These are phyloP conservation scores for Parascotia fuliginaria DNA, from an alignment of 2,888 invertebrate genomes.

Conservation along the genomic window DNA sequence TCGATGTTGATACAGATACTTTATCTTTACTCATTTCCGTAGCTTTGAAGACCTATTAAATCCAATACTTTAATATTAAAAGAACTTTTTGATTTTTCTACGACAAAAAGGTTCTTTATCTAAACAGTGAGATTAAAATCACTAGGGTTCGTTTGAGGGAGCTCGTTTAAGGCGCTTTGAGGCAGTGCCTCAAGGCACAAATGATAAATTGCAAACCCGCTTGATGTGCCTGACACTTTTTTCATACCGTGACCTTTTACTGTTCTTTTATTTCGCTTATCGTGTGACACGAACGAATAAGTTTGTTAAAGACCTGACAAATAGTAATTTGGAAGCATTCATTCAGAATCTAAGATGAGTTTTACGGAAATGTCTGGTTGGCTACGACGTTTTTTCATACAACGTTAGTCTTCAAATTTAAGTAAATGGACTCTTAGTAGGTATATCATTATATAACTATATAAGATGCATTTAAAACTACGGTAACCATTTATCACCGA, in stretches of 20 bases:
- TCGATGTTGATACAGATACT: constrained; percentile 26
- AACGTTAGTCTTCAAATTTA: too few species aligned
- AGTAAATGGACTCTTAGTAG: too few species aligned
- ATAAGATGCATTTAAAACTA: too few species aligned
- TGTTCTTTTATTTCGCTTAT: constrained; percentile 70
- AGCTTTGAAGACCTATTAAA: constrained; percentile 45
- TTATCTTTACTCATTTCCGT: constrained; percentile 32
- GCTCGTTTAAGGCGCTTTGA: constrained; percentile 67
- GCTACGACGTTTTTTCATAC: not conserved
- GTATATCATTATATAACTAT: too few species aligned
- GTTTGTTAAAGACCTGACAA: constrained; percentile 64
- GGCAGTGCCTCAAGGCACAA: constrained; percentile 59
- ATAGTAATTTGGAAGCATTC: constrained; percentile 48
- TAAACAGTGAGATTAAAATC: constrained; percentile 75
- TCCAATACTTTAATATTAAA: constrained; percentile 55
- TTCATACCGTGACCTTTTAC: constrained; percentile 62
- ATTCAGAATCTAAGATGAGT: constrained; percentile 22
- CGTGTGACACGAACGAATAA: constrained; percentile 65
- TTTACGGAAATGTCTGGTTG: constrained; percentile 9
- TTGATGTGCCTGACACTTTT: constrained; percentile 72
- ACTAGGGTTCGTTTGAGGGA: constrained; percentile 62
- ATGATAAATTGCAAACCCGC: constrained; percentile 73
- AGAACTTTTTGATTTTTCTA: constrained; percentile 54
- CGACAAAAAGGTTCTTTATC: constrained; percentile 57
- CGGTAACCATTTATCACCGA: too few species aligned